Evolutionary conservation across 2,113 vertebrate species (phyloP).

Genomic region (Ranitomeya imitator): DNA sequence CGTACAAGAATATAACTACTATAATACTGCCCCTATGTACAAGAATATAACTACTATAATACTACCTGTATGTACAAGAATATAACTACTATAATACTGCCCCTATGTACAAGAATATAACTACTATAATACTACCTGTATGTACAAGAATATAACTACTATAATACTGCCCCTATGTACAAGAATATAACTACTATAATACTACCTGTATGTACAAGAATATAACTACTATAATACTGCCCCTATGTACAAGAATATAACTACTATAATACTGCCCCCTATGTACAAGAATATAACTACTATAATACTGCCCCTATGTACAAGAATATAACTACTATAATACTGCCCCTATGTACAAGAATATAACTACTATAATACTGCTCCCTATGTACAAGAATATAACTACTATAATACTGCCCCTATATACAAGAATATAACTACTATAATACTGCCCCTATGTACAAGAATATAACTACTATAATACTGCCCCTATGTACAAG

Average conservation of each 20-base stretch:
- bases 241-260: background rate
- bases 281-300: slow-evolving; percentile 8
- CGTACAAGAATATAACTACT: background rate
- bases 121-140: background rate
- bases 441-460: too few relatives aligned
- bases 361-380: slow-evolving; percentile 12
- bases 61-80: too few relatives aligned
- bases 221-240: background rate
- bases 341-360: background rate
- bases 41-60: too few relatives aligned
- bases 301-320: slow-evolving; percentile 5
- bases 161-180: slow-evolving; percentile 5
- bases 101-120: slow-evolving; percentile 10
- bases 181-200: slow-evolving; percentile 19
- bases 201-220: background rate
- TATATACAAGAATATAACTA: too few relatives aligned
- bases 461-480: too few relatives aligned
- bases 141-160: background rate
- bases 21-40: too few relatives aligned
- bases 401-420: background rate
- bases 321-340: slow-evolving; percentile 7
- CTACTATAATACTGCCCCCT: background rate
- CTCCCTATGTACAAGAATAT: background rate
- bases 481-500: too few relatives aligned
- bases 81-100: background rate